Conservation (phyloP, 2,888 invertebrate species). For the Netelia fuscicornis region DNA sequence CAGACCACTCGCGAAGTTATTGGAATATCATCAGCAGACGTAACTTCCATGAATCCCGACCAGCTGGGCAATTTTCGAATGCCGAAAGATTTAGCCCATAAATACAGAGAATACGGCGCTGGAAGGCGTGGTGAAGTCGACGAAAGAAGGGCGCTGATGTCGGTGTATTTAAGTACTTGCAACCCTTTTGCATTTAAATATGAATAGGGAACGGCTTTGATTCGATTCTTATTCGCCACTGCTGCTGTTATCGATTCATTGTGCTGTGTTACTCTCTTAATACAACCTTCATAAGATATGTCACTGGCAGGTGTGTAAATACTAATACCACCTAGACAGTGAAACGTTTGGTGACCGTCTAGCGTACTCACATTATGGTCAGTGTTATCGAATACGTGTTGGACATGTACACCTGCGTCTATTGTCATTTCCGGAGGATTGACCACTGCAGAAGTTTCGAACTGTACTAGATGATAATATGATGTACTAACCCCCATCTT, state of each 20-base stretch:
- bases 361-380: constrained; percentile 51
- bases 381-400: constrained; percentile 49
- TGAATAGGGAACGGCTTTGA: background rate
- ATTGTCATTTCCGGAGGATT: too few species aligned
- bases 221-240: background rate
- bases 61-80: constrained; percentile 45
- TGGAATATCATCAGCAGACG: constrained; percentile 6
- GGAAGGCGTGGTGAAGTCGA: constrained; percentile 3
- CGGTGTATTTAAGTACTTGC: background rate
- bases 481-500: too few species aligned
- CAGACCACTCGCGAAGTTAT: constrained; percentile 39
- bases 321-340: constrained; percentile 52
- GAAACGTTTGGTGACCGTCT: constrained; percentile 8
- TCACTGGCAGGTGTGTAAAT: constrained; percentile 46
- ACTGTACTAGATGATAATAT: too few species aligned
- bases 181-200: background rate
- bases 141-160: background rate
- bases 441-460: too few species aligned
- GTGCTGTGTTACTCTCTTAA: background rate
- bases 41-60: constrained; percentile 57
- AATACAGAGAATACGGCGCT: constrained; percentile 28
- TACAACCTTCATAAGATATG: constrained; percentile 32
- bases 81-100: constrained; percentile 38
- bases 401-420: too few species aligned
- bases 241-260: background rate